Percentiles rank a stretch among this genome's conserved stretches.
phyloP scores from a whole-genome alignment of 2,113 vertebrate genomes.

The Passer montanus region DNA sequence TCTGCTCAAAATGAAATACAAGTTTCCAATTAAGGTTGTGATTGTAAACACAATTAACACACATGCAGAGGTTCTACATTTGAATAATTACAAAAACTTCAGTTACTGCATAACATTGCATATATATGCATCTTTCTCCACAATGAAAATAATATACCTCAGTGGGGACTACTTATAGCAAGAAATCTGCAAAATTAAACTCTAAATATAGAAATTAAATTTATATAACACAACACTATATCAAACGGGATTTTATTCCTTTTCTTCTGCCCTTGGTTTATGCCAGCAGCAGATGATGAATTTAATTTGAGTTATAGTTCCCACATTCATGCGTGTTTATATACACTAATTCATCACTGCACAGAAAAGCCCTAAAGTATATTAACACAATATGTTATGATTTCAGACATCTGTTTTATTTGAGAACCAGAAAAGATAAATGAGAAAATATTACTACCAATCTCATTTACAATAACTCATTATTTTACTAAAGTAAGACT shows the following conservation, averaged over 20 bases:
- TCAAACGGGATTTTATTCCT: background rate
- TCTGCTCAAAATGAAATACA: background rate
- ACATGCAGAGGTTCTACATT: background rate
- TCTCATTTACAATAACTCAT: background rate
- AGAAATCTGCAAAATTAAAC: background rate
- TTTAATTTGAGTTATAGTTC: background rate
- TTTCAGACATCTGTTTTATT: conserved; percentile 11
- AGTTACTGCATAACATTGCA: background rate
- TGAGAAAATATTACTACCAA: background rate
- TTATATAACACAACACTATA: background rate
- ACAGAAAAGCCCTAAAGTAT: background rate
- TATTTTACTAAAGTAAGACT: background rate
- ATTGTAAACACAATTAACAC: background rate
- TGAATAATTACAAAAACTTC: background rate
- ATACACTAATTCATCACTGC: background rate
- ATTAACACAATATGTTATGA: conserved; percentile 10
- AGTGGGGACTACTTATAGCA: background rate
- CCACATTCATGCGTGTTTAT: background rate
- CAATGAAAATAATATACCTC: background rate
- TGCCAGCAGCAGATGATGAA: background rate
- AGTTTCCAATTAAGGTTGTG: background rate
- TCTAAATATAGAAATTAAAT: background rate
- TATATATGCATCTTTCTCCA: background rate
- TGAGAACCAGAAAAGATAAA: background rate
- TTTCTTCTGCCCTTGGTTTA: conserved; percentile 8